Percentiles rank a stretch among this genome's conserved stretches.
These are phyloP conservation scores for Villa cingulata DNA, from an alignment of 2,888 invertebrate species.

Conservation along the genomic window DNA sequence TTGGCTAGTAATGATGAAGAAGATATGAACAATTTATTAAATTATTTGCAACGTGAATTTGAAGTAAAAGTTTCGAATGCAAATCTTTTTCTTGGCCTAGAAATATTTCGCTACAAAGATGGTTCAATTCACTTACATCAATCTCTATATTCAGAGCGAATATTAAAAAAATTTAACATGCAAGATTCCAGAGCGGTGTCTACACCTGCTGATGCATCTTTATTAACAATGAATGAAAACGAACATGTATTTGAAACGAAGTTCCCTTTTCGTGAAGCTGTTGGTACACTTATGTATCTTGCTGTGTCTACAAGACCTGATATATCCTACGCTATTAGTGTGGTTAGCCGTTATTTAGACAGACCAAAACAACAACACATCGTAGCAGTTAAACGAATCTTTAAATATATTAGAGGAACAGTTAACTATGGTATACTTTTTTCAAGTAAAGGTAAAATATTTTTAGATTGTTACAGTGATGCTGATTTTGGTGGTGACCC, in stretches of 20 bases:
- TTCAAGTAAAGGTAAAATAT: background rate
- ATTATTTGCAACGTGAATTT: conserved; percentile 6
- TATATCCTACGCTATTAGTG: conserved; percentile 12
- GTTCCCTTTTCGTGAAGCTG: conserved; percentile 16
- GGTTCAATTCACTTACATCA: conserved; percentile 13
- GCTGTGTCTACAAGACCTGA: conserved; percentile 15
- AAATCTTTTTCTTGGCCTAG: conserved; percentile 12
- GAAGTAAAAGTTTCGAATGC: conserved; percentile 8
- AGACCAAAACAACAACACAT: background rate
- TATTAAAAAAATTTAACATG: conserved; percentile 13
- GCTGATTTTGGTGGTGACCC: background rate
- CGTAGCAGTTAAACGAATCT: conserved; percentile 7
- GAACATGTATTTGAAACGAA: background rate
- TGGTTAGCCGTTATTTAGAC: conserved; percentile 7
- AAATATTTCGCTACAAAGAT: conserved; percentile 1
- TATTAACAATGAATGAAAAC: background rate
- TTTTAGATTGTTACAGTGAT: conserved; percentile 2
- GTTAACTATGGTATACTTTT: background rate
- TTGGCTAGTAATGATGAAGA: conserved; percentile 12
- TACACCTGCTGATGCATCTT: conserved; percentile 10
- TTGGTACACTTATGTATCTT: conserved; percentile 15
- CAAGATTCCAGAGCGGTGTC: conserved; percentile 5
- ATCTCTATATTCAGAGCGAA: conserved; percentile 8
- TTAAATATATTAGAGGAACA: conserved; percentile 5
- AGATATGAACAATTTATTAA: conserved; percentile 9